Evolutionary conservation across 2,888 invertebrate genomes (phyloP).

Genomic region (Keiferia lycopersicella): DNA sequence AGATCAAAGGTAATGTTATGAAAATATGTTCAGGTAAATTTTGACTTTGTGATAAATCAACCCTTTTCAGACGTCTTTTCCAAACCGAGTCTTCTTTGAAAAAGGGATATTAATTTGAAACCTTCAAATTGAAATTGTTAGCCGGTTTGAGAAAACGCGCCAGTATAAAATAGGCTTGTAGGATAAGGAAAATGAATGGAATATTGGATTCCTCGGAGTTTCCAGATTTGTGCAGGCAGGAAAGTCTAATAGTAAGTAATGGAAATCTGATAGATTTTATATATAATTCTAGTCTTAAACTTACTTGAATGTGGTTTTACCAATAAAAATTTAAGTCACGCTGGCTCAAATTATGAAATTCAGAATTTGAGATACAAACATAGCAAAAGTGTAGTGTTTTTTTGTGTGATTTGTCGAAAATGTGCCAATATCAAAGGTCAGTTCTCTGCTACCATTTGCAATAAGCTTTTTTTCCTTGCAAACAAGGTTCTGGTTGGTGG

Average conservation of each 20-base stretch:
- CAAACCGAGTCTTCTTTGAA: conserved; percentile 15
- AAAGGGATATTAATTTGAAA: conserved; percentile 18
- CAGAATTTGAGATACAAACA: too few relatives aligned
- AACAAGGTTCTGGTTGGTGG: too few relatives aligned
- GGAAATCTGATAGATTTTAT: neutral
- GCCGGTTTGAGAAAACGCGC: conserved; percentile 11
- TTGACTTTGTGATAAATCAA: conserved; percentile 14
- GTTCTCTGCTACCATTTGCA: too few relatives aligned
- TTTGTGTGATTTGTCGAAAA: too few relatives aligned
- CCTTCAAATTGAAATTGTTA: conserved; percentile 22
- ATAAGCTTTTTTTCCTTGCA: too few relatives aligned
- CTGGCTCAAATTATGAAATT: too few relatives aligned
- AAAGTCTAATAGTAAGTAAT: neutral
- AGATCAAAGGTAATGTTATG: conserved; percentile 10
- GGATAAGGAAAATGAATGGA: conserved; percentile 12
- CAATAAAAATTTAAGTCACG: too few relatives aligned
- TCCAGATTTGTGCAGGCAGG: neutral
- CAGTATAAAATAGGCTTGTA: conserved; percentile 16
- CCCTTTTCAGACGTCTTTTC: conserved; percentile 19
- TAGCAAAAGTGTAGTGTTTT: too few relatives aligned
- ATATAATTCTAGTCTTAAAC: neutral
- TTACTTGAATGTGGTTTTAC: too few relatives aligned
- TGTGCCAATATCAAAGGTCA: too few relatives aligned
- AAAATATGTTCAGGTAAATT: conserved; percentile 15
- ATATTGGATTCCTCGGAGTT: conserved; percentile 4